Conservation (phyloP, 2,113 vertebrate species). For the Fulica atra region DNA sequence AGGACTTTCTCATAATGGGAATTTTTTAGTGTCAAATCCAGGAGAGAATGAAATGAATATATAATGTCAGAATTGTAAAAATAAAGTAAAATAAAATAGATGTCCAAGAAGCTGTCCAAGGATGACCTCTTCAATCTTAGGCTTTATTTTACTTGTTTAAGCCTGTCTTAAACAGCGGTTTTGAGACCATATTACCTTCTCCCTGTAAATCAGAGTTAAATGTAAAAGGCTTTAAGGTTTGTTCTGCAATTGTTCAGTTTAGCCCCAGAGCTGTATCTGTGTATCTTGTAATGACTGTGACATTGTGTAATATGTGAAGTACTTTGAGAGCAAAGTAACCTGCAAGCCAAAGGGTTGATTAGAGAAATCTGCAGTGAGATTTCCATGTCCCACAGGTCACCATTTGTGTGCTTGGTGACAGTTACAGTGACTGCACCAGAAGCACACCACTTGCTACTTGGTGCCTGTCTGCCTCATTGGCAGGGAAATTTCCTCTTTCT, state of each 20-base stretch:
- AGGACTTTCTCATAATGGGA: neutral
- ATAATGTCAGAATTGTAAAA: neutral
- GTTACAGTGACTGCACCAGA: neutral
- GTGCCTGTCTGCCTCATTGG: neutral
- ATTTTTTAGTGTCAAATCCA: neutral
- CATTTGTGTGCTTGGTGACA: neutral
- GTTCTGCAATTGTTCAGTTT: neutral
- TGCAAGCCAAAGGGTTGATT: neutral
- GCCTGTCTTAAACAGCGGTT: neutral
- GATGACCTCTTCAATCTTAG: neutral
- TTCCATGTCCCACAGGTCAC: neutral
- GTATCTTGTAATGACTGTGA: neutral
- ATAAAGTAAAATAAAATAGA: no score
- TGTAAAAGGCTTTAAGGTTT: neutral
- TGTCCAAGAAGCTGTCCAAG: neutral
- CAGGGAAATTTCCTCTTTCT: neutral
- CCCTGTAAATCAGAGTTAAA: neutral
- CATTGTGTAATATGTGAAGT: neutral
- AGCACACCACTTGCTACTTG: neutral
- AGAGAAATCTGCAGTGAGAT: neutral
- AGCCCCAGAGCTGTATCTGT: neutral
- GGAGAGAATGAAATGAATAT: neutral
- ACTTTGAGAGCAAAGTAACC: neutral
- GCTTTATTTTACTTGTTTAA: neutral
- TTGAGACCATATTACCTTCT: neutral